Percentiles rank a stretch among this genome's conserved stretches.
Evolutionary conservation across 1,140 invertebrate species (phyloP).

Genomic region (Macrobrachium rosenbergii): DNA sequence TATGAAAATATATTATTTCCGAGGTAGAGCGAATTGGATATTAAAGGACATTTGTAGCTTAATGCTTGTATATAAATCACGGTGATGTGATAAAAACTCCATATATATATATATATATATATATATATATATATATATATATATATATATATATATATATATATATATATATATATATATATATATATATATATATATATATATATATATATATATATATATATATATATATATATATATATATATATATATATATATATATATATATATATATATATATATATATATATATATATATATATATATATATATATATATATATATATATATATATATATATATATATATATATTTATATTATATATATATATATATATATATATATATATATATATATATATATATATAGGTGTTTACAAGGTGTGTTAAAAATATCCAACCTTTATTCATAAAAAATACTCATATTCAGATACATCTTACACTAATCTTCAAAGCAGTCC

Average conservation of each 20-base stretch:
- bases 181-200: constrained; percentile 9
- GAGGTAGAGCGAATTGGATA: too few relatives aligned
- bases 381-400: too few relatives aligned
- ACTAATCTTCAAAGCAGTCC: too few relatives aligned
- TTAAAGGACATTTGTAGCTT: too few relatives aligned
- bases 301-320: not conserved
- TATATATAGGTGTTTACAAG: not conserved
- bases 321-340: too few relatives aligned
- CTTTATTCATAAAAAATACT: too few relatives aligned
- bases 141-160: constrained; percentile 2
- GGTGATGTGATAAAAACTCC: too few relatives aligned
- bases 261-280: constrained; percentile 5
- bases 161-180: constrained; percentile 8
- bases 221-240: constrained; percentile 11
- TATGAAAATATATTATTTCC: too few relatives aligned
- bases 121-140: constrained; percentile 5
- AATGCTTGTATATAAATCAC: not conserved
- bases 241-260: constrained; percentile 14
- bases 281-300: constrained; percentile 5
- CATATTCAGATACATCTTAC: too few relatives aligned
- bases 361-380: too few relatives aligned
- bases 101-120: constrained; percentile 6
- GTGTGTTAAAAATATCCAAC: too few relatives aligned
- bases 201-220: constrained; percentile 8
- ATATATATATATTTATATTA: too few relatives aligned